Percentiles rank a stretch among this genome's conserved stretches.
phyloP scores from a whole-genome alignment of 2,113 vertebrate genomes.

The Dromiciops gliroides region DNA sequence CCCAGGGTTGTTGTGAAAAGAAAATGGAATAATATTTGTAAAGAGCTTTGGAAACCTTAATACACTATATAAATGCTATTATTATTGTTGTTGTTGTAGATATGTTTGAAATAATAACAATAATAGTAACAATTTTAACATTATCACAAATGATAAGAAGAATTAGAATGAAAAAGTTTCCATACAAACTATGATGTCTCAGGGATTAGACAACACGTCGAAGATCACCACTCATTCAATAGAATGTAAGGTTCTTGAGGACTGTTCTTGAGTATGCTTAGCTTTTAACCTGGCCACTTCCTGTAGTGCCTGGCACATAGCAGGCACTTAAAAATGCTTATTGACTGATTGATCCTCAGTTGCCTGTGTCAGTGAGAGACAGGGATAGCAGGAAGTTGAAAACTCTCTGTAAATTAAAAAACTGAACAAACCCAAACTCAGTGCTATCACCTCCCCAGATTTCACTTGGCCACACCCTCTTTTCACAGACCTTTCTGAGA shows the following conservation, averaged over 20 bases:
- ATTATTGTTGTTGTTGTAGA: background rate
- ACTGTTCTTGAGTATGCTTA: too few relatives aligned
- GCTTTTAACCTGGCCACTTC: too few relatives aligned
- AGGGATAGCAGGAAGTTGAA: background rate
- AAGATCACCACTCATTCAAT: background rate
- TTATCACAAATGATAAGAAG: background rate
- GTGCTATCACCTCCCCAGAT: background rate
- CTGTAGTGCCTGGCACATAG: background rate
- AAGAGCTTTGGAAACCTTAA: background rate
- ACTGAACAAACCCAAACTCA: background rate
- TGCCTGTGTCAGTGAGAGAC: background rate
- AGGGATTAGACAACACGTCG: background rate
- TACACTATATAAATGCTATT: background rate
- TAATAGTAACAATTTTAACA: background rate
- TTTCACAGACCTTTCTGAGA: background rate
- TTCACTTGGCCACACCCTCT: background rate
- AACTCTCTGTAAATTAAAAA: background rate
- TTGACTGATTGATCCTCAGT: background rate
- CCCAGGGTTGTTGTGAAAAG: background rate
- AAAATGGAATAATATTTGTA: background rate
- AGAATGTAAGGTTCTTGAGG: background rate
- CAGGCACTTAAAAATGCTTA: background rate
- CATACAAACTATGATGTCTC: background rate
- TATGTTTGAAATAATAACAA: background rate
- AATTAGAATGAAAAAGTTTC: background rate